Evolutionary conservation across 2,797 vertebrate species (phyloP).

Genomic region (Fratercula arctica): DNA sequence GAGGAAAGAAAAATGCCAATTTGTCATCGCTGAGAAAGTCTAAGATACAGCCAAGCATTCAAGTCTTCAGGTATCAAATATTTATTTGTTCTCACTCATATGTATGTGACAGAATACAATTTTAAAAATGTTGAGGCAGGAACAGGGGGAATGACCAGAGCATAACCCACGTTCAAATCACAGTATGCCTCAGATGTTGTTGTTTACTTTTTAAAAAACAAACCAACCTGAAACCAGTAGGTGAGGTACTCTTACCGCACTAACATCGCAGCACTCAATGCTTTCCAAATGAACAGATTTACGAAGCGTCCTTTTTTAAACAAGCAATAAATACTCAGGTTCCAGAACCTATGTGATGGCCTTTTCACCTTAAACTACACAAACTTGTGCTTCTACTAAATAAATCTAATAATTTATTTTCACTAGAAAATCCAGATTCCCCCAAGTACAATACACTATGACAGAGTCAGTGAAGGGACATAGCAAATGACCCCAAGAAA

Average conservation of each 20-base stretch:
- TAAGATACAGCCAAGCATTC: neutral
- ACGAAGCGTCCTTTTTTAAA: neutral
- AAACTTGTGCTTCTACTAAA: neutral
- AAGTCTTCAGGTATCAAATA: neutral
- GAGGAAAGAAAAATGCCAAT: neutral
- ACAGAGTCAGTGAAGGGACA: neutral
- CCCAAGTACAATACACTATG: neutral
- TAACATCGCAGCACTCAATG: neutral
- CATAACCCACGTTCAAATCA: neutral
- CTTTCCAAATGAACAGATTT: neutral
- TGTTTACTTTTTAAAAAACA: neutral
- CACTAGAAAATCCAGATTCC: neutral
- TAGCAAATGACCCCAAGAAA: neutral
- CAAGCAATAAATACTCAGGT: neutral
- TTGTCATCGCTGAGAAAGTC: neutral
- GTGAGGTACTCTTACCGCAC: neutral
- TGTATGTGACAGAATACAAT: neutral
- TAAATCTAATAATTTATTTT: conserved; percentile 7
- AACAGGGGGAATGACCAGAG: neutral
- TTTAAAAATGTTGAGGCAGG: neutral
- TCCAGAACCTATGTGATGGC: neutral
- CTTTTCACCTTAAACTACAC: conserved; percentile 12
- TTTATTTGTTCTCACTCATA: neutral
- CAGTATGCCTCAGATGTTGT: neutral
- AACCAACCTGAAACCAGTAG: neutral